Conservation (phyloP, 2,797 vertebrate species). For the Psittacula derbiana region DNA sequence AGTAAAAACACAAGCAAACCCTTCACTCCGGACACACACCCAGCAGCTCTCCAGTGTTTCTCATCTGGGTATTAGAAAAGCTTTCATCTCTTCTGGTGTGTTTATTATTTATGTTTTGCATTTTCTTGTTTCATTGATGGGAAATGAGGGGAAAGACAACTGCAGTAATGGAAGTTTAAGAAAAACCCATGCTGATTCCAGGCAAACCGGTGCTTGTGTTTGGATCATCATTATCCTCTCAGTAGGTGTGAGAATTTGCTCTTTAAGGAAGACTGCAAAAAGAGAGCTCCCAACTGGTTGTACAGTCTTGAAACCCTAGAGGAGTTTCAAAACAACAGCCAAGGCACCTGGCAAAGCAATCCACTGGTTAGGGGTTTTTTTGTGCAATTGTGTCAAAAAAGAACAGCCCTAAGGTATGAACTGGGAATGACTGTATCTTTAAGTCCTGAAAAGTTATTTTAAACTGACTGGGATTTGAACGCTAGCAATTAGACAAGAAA, state of each 20-base stretch:
- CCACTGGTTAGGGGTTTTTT: background rate
- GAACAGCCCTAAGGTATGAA: background rate
- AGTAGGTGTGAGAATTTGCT: background rate
- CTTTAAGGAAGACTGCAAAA: background rate
- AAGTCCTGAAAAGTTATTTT: background rate
- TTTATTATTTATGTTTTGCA: background rate
- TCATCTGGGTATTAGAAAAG: background rate
- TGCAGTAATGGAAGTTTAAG: background rate
- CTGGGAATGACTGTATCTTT: background rate
- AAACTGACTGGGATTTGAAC: background rate
- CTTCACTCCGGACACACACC: background rate
- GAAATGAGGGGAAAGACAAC: background rate
- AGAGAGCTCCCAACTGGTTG: background rate
- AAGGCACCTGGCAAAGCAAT: background rate
- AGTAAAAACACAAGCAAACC: background rate
- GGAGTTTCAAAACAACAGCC: constrained; percentile 1
- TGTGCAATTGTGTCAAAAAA: background rate
- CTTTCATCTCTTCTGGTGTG: background rate
- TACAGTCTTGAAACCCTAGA: background rate
- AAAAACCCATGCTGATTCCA: background rate
- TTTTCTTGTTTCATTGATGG: background rate
- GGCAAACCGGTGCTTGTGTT: background rate
- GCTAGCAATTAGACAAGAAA: background rate
- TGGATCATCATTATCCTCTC: background rate
- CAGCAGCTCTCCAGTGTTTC: background rate